phyloP scores from a whole-genome alignment of 1,140 invertebrate genomes.

The Bilobella aurantiaca region DNA sequence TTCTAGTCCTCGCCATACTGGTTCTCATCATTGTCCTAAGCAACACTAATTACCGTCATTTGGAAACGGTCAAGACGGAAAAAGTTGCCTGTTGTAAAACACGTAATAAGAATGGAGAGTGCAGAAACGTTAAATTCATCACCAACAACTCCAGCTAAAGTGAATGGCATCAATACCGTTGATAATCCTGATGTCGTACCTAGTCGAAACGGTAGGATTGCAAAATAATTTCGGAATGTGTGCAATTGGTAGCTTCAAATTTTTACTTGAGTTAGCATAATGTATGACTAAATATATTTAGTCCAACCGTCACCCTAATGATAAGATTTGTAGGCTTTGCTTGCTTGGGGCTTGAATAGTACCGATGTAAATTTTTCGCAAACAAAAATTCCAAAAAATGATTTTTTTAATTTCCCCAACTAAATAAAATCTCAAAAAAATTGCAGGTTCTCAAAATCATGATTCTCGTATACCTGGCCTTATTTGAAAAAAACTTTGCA shows the following conservation, averaged over 20 bases:
- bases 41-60: slow-evolving; percentile 31
- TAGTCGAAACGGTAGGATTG: slow-evolving; percentile 63
- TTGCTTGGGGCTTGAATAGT: no score
- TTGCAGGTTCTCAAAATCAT: no score
- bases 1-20: slow-evolving; percentile 32
- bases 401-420: no score
- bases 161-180: slow-evolving; percentile 32
- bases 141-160: slow-evolving; percentile 28
- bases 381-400: no score
- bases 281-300: no score
- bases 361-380: no score
- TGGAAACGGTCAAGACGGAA: slow-evolving; percentile 34
- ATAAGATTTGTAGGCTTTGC: no score
- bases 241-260: background rate
- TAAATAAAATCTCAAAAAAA: no score
- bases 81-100: slow-evolving; percentile 30
- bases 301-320: no score
- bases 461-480: no score
- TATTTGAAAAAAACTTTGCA: no score
- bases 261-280: no score
- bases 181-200: slow-evolving; percentile 67
- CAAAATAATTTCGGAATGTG: background rate
- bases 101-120: slow-evolving; percentile 15
- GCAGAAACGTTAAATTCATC: slow-evolving; percentile 27
- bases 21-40: slow-evolving; percentile 30